Base-by-base conservation (phyloP, 2,888 invertebrate species). In the Seladonia tumulorum region DNA sequence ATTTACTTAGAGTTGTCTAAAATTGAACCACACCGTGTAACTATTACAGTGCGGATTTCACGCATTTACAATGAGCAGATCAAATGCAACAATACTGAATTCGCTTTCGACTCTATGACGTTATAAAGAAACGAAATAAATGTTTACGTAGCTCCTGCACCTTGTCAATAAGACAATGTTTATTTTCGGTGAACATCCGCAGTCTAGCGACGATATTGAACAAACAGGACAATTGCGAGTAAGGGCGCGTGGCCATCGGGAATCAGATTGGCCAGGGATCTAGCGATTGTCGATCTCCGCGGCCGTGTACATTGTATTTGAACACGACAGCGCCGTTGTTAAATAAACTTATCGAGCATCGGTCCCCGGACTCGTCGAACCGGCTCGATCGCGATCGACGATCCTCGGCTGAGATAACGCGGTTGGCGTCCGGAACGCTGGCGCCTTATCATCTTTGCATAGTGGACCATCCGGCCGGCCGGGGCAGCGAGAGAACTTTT, bases 381-480 rank as follows among this genome's bases (percentile, higher is more conserved):
- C 45, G 42, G 42, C 71, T 42, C 71, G 71, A 42, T 42, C 22
- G 53, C n/a, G 45, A 45, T 45, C 71, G 71, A 47, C n/a, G 71
- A 71, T 45, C 45, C 14, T 12, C 45, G 10, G 42, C 16, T n/a
- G 5, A 71, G 71, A 71, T 45, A 42, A 16, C 45, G 45, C 71
- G 71, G 53, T n/a, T 7, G 71, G 71, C 42, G 45, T 45, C 68
- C 68, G 68, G 68, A 39, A 68, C 42, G n/a, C 68, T 39, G 68
- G 68, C 68, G 68, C 68, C 68, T 74, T 42, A 47, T 73, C 73
- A 53, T 47, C 73, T 53, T 66, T 66, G 66, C 39, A 39, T n/a
- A 74, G 39, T n/a, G 53, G 74, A 68, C 68, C 68, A 35, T 68
- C 68, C 68, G 22, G 35, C 18, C 68, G 22, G 39, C 39, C 53